Evolutionary conservation across 1,140 invertebrate genomes (phyloP).

Genomic region (Drosophila watanabei): DNA sequence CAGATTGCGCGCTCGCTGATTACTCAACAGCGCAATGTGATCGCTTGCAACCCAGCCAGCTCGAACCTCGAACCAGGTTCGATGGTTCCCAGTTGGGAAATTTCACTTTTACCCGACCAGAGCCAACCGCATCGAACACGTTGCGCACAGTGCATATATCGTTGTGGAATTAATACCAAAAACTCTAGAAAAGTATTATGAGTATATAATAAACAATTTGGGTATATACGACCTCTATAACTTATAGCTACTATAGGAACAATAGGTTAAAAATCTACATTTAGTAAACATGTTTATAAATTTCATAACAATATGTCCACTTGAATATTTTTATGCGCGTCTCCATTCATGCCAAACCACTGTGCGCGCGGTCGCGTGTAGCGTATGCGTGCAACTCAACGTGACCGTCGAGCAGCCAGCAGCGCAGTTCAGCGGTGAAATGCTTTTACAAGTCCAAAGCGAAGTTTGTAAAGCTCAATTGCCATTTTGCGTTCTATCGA

Average conservation of each 20-base stretch:
- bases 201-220: too few species aligned
- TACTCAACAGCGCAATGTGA: conserved; percentile 76
- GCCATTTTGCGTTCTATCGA: conserved; percentile 75
- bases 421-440: conserved; percentile 62
- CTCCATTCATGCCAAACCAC: too few species aligned
- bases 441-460: conserved; percentile 78
- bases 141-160: not conserved
- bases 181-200: too few species aligned
- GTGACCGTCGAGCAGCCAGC: conserved; percentile 62
- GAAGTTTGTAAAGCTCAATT: conserved; percentile 64
- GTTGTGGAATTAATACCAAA: too few species aligned
- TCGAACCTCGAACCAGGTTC: conserved; percentile 4
- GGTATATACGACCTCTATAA: too few species aligned
- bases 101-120: conserved; percentile 69
- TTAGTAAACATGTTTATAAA: too few species aligned
- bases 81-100: conserved; percentile 38
- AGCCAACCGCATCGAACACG: conserved; percentile 23
- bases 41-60: conserved; percentile 54
- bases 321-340: too few species aligned
- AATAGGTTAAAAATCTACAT: too few species aligned
- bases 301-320: too few species aligned
- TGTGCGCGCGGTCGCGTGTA: conserved; percentile 63
- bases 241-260: too few species aligned
- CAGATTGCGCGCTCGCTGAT: conserved; percentile 64
- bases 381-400: conserved; percentile 70